Base-by-base conservation (phyloP, 2,888 invertebrate genomes). In the Lasioglossum leucozonium region DNA sequence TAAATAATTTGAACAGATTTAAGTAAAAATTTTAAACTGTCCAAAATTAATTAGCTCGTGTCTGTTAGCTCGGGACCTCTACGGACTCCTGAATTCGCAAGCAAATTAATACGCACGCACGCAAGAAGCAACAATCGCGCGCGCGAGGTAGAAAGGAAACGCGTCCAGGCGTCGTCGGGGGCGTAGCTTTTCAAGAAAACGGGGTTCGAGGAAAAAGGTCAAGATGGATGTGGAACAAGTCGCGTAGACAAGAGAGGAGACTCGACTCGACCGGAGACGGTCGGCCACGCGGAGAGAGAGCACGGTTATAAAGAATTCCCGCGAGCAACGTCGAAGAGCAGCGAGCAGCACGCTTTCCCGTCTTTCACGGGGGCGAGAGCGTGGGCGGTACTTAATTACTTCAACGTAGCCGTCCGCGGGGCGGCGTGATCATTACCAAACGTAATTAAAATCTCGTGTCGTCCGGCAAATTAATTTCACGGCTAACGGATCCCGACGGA, bases 361-460 rank as follows among this genome's bases (percentile, higher is more conserved):
- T 72, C 81, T 81, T 78, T 80, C 65, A 72, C 34, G 37, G 76
- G 76, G 47, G 67, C 8, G 37, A 6, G 40, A 55, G 37, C 34
- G 79, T 74, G 74, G 78, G 76, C 47, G 76, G 51, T 55, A 86
- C 81, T 88, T 85, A 89, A 88, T 89, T 88, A 88, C 84, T 78
- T 69, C 62, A 42, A 74, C 77, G 55, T 58, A 42, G 67, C 77
- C 44, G 30, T 44, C 65, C 44, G 10, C 72, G 34, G 37, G 16
- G 55, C 4, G 16, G 62, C 69, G 44, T 55, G 86, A 87, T 87
- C 81, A 82, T 87, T 87, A 84, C 79, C 80, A 87, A 88, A 87
- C 72, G 85, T 88, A 90, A 89, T 89, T 90, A 90, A 90, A 89
- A 84, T 76, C 81, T 85, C 84, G 81, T 62, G 75, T 85, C 85